Percentiles rank a stretch among this genome's conserved stretches.
Evolutionary conservation across 2,797 vertebrate genomes (phyloP).

Genomic region (Acanthiza pusilla): DNA sequence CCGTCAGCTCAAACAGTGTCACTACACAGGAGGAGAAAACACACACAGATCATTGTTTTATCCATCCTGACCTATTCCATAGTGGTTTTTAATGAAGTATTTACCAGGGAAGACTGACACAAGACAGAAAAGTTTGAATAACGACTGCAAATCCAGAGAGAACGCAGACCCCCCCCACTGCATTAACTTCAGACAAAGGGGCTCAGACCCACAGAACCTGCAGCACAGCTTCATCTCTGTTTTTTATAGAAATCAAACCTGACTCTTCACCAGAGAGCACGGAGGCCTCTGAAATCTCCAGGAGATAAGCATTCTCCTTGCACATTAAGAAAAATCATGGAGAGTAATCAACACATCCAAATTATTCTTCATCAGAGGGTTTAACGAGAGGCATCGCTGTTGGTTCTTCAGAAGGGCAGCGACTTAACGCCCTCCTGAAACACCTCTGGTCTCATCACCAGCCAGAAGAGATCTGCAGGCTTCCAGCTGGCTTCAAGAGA

Average conservation of each 20-base stretch:
- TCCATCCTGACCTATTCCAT: not conserved
- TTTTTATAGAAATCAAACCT: not conserved
- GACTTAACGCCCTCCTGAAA: not conserved
- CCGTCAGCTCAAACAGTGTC: constrained; percentile 95
- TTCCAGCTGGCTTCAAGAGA: not conserved
- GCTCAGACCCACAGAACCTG: not conserved
- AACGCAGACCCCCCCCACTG: not conserved
- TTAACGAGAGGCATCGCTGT: not conserved
- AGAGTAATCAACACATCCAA: not conserved
- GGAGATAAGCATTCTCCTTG: not conserved
- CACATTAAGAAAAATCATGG: not conserved
- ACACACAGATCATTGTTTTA: not conserved
- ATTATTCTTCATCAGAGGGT: not conserved
- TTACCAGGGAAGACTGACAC: not conserved
- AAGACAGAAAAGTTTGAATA: not conserved
- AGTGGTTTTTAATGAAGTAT: not conserved
- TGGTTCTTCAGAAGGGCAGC: not conserved
- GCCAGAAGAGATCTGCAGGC: not conserved
- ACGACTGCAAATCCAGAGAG: not conserved
- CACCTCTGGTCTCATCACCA: not conserved
- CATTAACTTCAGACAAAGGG: not conserved
- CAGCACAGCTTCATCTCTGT: not conserved
- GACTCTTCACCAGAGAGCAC: not conserved
- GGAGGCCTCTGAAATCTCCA: not conserved
- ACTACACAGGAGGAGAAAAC: constrained; percentile 72